These are phyloP conservation scores for Pteromalus puparum DNA, from an alignment of 1,140 invertebrate genomes.

Conservation along the genomic window DNA sequence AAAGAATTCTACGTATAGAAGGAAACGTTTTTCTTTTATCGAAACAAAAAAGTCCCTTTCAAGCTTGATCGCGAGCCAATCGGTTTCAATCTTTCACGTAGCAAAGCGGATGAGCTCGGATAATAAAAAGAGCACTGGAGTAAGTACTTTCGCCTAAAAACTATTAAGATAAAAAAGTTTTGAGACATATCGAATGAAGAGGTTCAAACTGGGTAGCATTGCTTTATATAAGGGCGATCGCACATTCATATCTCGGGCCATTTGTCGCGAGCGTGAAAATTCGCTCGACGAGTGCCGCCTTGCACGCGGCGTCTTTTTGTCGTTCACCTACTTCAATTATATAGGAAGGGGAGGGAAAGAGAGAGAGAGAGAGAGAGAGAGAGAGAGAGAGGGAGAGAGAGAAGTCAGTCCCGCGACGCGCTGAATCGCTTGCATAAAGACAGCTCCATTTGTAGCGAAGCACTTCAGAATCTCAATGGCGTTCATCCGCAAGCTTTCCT, in stretches of 20 bases:
- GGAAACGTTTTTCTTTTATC: too few species aligned
- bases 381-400: background rate
- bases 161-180: too few species aligned
- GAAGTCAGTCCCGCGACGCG: background rate
- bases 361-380: background rate
- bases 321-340: background rate
- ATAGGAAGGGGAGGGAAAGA: background rate
- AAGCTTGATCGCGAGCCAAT: too few species aligned
- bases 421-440: background rate
- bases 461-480: background rate
- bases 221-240: background rate
- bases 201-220: too few species aligned
- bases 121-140: too few species aligned
- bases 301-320: background rate
- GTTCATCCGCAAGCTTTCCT: background rate
- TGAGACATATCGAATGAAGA: too few species aligned
- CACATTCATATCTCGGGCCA: background rate
- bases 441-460: conserved; percentile 12
- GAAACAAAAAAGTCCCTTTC: too few species aligned
- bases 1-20: too few species aligned
- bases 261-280: background rate
- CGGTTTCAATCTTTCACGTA: too few species aligned
- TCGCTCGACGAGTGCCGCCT: background rate
- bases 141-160: too few species aligned
- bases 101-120: too few species aligned